phyloP scores from a whole-genome alignment of 1,140 invertebrate genomes.

The Papilio aristodemus region DNA sequence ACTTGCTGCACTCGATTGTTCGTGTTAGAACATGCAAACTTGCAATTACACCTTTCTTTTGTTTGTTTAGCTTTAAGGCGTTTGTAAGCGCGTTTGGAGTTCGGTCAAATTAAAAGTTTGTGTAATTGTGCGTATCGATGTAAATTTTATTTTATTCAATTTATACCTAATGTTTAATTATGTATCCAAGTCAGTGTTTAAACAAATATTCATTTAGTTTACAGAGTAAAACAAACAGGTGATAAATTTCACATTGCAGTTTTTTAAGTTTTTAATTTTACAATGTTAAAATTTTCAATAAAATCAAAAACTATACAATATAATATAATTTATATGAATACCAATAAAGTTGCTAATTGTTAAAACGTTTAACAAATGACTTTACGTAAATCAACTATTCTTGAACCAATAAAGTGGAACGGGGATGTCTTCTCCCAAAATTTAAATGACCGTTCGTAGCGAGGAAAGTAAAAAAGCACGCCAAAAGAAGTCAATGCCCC shows the following conservation, averaged over 20 bases:
- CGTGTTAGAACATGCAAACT: conserved; percentile 30
- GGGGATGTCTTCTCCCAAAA: conserved; percentile 20
- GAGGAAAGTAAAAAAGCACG: conserved; percentile 26
- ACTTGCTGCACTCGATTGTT: conserved; percentile 62
- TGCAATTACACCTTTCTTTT: conserved; percentile 29
- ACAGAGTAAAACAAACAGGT: no score
- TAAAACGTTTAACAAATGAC: no score
- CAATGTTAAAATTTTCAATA: no score
- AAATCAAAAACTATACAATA: no score
- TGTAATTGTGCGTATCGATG: not conserved
- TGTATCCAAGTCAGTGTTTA: no score
- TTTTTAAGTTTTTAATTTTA: no score
- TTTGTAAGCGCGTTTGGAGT: not conserved
- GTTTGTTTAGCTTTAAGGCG: not conserved
- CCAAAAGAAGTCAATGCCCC: conserved; percentile 26
- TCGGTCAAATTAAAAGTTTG: not conserved
- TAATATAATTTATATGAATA: no score
- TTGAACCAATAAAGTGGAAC: not conserved
- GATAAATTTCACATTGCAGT: no score
- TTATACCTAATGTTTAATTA: no score
- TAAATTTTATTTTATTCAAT: no score
- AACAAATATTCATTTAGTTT: no score
- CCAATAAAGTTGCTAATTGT: no score
- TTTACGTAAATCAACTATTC: not conserved
- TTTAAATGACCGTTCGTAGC: conserved; percentile 15